Conservation (phyloP, 1,140 invertebrate species). For the Drosophila jambulina region DNA sequence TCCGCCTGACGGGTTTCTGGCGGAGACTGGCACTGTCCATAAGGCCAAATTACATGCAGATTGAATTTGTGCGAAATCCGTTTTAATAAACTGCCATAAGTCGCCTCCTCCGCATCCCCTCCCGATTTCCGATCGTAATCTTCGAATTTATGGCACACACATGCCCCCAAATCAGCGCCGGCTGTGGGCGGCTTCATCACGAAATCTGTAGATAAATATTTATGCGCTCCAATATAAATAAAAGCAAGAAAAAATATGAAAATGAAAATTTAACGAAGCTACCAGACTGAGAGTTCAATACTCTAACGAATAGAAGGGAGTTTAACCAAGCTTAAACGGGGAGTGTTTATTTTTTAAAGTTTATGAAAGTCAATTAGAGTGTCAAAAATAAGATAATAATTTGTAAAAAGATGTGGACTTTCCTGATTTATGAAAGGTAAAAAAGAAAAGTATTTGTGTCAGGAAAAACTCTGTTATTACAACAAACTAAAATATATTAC, state of each 20-base stretch:
- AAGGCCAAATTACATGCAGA: constrained; percentile 63
- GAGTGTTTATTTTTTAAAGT: too few relatives aligned
- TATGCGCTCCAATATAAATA: constrained; percentile 75
- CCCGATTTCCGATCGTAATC: constrained; percentile 56
- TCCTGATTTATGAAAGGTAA: background rate
- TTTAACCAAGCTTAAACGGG: background rate
- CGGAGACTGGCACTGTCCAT: constrained; percentile 12
- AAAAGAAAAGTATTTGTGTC: too few relatives aligned
- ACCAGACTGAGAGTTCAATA: background rate
- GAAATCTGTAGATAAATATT: constrained; percentile 68
- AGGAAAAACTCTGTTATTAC: too few relatives aligned
- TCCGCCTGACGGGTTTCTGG: constrained; percentile 33
- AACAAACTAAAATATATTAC: too few relatives aligned
- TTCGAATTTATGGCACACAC: constrained; percentile 61
- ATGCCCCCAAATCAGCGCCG: constrained; percentile 13
- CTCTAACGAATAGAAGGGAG: background rate
- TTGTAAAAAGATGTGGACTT: background rate
- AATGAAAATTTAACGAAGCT: constrained; percentile 14
- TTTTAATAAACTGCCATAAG: constrained; percentile 78
- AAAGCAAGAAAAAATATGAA: constrained; percentile 51
- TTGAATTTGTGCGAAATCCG: constrained; percentile 73
- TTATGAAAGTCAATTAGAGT: background rate
- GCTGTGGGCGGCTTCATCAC: constrained; percentile 35
- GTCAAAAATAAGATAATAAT: background rate
- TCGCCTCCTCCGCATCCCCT: constrained; percentile 24